A percentile compares a stretch with the other conserved stretches of the same genome.
Evolutionary conservation across 2,888 invertebrate genomes (phyloP).

Genomic region (Diarsia mendica): DNA sequence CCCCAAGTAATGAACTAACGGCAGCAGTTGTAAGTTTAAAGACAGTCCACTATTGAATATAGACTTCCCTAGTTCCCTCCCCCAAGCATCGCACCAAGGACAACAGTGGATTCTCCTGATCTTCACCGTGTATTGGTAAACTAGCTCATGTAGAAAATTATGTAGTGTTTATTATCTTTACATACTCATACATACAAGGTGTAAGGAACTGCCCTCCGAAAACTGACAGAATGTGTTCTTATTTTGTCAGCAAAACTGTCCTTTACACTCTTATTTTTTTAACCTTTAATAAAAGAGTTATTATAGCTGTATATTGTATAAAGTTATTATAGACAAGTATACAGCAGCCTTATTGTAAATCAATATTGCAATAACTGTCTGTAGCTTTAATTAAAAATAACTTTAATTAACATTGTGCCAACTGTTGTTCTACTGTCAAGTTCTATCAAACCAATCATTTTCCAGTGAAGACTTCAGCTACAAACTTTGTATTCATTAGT

Average conservation of each 20-base stretch:
- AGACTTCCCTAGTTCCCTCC: no score
- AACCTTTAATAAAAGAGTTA: neutral
- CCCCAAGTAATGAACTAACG: no score
- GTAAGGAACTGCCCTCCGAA: no score
- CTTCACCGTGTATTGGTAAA: neutral
- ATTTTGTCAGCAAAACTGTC: no score
- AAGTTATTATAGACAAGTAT: neutral
- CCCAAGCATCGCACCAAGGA: neutral
- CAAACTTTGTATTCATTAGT: slow-evolving; percentile 12
- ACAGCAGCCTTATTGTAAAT: neutral
- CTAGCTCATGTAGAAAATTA: neutral
- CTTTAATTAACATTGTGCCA: neutral
- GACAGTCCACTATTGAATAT: no score
- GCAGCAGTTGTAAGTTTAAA: no score
- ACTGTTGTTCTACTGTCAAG: neutral
- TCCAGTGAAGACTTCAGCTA: neutral
- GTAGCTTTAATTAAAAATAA: slow-evolving; percentile 3
- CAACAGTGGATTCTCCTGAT: neutral
- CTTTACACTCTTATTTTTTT: no score
- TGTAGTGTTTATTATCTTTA: no score
- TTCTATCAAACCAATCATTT: neutral
- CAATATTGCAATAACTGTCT: neutral
- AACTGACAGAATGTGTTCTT: no score
- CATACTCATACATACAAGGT: no score
- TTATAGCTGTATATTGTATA: neutral